Conservation (phyloP, 2,797 vertebrate species). For the Argya squamiceps region DNA sequence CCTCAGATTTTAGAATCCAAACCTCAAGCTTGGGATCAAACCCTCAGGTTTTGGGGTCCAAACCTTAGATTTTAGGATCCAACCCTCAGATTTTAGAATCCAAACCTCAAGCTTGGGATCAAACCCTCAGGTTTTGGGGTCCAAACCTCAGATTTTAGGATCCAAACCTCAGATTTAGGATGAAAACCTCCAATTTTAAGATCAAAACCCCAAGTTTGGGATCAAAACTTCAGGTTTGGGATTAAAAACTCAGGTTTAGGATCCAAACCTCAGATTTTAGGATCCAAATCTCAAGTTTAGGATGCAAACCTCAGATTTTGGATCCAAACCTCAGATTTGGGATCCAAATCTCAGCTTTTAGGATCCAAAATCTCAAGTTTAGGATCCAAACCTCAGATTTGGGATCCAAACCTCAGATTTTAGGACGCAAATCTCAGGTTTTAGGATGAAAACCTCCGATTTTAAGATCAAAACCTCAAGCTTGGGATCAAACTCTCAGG, state of each 20-base stretch:
- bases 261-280: too few species aligned
- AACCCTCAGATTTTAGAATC: too few species aligned
- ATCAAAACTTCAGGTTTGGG: too few species aligned
- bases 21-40: too few species aligned
- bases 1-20: too few species aligned
- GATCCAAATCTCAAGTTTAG: too few species aligned
- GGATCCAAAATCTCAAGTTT: accelerated
- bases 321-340: accelerated
- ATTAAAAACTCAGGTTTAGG: too few species aligned
- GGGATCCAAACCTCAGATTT: accelerated
- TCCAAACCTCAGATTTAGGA: too few species aligned
- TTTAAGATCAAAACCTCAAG: background rate
- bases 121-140: too few species aligned
- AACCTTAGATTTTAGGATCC: too few species aligned
- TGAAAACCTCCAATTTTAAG: background rate
- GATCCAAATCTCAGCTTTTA: accelerated
- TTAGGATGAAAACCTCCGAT: background rate
- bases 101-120: background rate
- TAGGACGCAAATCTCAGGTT: accelerated
- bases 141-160: background rate
- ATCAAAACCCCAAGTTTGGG: background rate
- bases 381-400: accelerated
- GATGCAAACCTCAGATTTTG: too few species aligned
- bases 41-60: too few species aligned
- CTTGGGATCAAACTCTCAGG: background rate